Conservation (phyloP, 2,888 invertebrate genomes). For the Herminia tarsipennalis region DNA sequence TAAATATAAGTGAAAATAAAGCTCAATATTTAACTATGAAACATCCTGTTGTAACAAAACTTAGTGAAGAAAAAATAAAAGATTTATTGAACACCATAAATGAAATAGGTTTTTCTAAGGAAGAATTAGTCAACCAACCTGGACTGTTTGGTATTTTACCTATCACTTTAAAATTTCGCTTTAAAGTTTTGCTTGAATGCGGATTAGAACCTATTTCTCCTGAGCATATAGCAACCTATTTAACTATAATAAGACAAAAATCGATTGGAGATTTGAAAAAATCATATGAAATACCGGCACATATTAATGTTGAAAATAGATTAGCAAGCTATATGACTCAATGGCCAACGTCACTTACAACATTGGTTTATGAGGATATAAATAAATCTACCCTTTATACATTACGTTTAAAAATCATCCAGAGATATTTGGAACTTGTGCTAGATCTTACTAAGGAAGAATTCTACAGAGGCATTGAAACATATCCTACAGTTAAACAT, state of each 20-base stretch:
- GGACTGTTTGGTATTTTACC: conserved; percentile 68
- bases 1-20: conserved; percentile 59
- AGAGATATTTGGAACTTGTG: conserved; percentile 74
- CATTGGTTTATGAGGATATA: conserved; percentile 65
- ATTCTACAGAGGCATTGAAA: conserved; percentile 67
- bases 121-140: conserved; percentile 61
- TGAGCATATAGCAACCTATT: conserved; percentile 56
- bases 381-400: conserved; percentile 59
- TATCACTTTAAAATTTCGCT: conserved; percentile 67
- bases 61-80: conserved; percentile 54
- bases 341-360: conserved; percentile 80
- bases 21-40: conserved; percentile 67
- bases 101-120: conserved; percentile 60
- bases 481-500: conserved; percentile 78
- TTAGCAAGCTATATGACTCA: conserved; percentile 75
- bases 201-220: conserved; percentile 61
- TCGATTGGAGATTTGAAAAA: conserved; percentile 65
- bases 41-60: conserved; percentile 65
- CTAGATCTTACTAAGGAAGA: conserved; percentile 70
- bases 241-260: conserved; percentile 63
- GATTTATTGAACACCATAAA: conserved; percentile 55
- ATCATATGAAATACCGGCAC: conserved; percentile 49
- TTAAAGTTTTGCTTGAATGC: conserved; percentile 73
- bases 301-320: conserved; percentile 72
- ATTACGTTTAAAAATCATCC: conserved; percentile 73